Percentiles rank a stretch among this genome's conserved stretches.
These are phyloP conservation scores for Channallabes apus DNA, from an alignment of 2,797 vertebrate genomes.

Conservation along the genomic window DNA sequence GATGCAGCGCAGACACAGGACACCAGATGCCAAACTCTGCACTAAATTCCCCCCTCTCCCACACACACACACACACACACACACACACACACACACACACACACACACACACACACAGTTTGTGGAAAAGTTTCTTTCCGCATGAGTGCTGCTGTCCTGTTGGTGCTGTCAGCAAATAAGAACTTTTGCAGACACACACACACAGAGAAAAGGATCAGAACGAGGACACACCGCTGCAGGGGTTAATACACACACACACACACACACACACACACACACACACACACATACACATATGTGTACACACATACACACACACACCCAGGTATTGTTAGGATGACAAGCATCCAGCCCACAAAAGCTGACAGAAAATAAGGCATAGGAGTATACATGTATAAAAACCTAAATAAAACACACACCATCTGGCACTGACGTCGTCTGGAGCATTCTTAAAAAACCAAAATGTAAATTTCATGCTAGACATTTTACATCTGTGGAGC, in stretches of 20 bases:
- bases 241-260: conserved; percentile 28
- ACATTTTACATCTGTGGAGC: background rate
- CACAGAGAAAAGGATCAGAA: conserved; percentile 38
- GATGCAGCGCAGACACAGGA: conserved; percentile 56
- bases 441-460: background rate
- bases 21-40: conserved; percentile 75
- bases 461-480: background rate
- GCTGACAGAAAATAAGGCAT: conserved; percentile 12
- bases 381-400: conserved; percentile 13
- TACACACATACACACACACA: conserved; percentile 8
- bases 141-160: conserved; percentile 27
- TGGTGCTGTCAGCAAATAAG: conserved; percentile 75
- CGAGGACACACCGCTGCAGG: conserved; percentile 48
- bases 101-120: conserved; percentile 46
- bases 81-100: conserved; percentile 44
- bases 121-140: conserved; percentile 37
- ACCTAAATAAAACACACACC: conserved; percentile 13
- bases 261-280: conserved; percentile 21
- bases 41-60: conserved; percentile 54
- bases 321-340: conserved; percentile 30
- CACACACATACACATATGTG: conserved; percentile 25
- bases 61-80: too few relatives aligned
- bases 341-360: conserved; percentile 30
- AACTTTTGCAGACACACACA: conserved; percentile 68
- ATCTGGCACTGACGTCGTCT: background rate